Evolutionary conservation across 2,113 vertebrate species (phyloP), one percentile per base, ranked within the genome.

Genomic region (Sphaerodactylus townsendi): DNA sequence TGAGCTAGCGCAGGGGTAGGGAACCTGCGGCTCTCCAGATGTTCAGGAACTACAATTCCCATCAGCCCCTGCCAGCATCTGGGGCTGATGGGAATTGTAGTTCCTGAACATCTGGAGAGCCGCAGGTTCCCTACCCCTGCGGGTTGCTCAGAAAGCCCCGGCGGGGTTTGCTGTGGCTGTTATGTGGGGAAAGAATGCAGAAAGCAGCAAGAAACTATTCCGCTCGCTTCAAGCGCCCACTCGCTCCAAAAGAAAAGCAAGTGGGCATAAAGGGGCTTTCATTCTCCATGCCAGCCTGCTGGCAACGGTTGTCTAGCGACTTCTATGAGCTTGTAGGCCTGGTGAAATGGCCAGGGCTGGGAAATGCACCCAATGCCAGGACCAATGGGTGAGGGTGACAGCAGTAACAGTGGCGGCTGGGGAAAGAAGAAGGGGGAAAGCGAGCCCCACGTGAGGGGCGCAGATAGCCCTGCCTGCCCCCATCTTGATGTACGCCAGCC

Each of bases 131-230:
- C n/a, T n/a, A n/a, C n/a, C n/a, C n/a, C n/a, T n/a, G n/a, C n/a
- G 71, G 7, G 84, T 92, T 91, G 80, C 83, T 72, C 87, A 92
- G 90, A 94, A 94, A 93, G 92, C 86, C 68, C 10, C 80, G 28
- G 44, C 7, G 41, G 74, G n/a, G 17, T 28, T 28, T 11, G 84
- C 86, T 89, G 85, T 3, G 85, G 83, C 86, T 87, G 88, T 77
- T 21, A 1, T n/a, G 21, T 81, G 83, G 76, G 88, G 88, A 88
- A 95, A 89, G 93, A 94, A 94, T 92, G 92, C 91, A 81, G 90
- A 87, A 92, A 90, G 92, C 94, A 93, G 92, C 93, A 92, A 90
- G 23, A 19, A 92, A 90, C 87, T 85, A 91, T 91, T 93, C 91
- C 90, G 21, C 35, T 2, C 7, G 39, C 30, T 39, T 14, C 21